Base-by-base conservation (phyloP, 2,888 invertebrate genomes). In the Chaitophorus viminalis region DNA sequence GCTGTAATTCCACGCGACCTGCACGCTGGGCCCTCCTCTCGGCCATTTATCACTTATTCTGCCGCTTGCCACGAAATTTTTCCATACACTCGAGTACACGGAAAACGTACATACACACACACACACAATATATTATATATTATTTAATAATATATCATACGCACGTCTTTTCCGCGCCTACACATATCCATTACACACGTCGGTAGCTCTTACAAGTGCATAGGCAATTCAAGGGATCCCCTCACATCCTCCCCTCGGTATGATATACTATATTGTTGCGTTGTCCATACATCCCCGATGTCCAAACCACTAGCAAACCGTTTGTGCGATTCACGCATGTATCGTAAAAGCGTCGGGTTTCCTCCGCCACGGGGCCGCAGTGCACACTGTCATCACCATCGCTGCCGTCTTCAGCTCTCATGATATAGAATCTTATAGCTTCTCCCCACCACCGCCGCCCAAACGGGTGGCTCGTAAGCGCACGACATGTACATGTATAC, bases 1-100 rank as follows among this genome's bases (percentile, higher is more conserved):
- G 29, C 14, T 36, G 82, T 52, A 83, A 83, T 60, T 75, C 36
- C 82, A 29, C 70, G 70, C 17, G 46, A 25, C 31, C 70, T 0
- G 46, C 17, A 31, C 31, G 17, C 33, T 31, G 1, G 36, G 11
- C 74, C 83, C 83, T 60, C 33, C 54, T 78, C 14, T 33, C 33
- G 18, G n/a, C 60, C 54, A 29, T 83, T 75, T 75, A 83, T 83
- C 83, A 83, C 83, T 83, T 83, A n/a, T n/a, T 83, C 75, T 21
- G 65, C 21, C 76, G 31, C 31, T 84, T 65, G 8, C 46, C 39
- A 25, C 75, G 39, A n/a, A 39, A 60, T 76, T 76, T 76, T 29
- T 76, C 74, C 75, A 68, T 21, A 36, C 21, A 33, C 65, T 65
- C 39, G 21, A 5, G 52, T 52, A 25, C 36, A 36, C 46, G 46